Evolutionary conservation across 1,140 invertebrate genomes (phyloP), one percentile per base, ranked within the genome.

Genomic region (Plutomurus gul): DNA sequence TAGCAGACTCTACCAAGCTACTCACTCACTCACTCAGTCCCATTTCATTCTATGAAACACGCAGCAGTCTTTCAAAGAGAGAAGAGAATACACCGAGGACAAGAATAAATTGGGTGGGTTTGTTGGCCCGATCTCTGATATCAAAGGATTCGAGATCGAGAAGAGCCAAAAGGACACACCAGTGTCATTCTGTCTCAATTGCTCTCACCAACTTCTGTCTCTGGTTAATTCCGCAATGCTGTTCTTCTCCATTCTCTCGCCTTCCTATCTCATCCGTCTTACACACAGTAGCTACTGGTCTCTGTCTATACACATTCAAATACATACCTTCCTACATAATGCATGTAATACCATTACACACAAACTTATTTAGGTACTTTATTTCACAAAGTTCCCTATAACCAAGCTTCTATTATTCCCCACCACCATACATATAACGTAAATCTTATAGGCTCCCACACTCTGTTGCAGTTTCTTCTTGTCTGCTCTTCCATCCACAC

Each of bases 81-180:
- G 36, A 72, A 72, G 70, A 72, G 70, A 72, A 72, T 72, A 72
- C 51, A 65, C 37, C 27, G 76, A 71, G 65, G 76, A 77, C 76
- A 77, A 77, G 76, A 77, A 77, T 77, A 77, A 77, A 77, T 77
- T 77, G 76, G 76, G 76, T 71, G 65, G 76, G 76, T 77, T 77
- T 77, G 37, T 77, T 77, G 76, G 76, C 76, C 76, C 65, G 56
- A 65, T 71, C 56, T 77, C 56, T 71, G 49, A 71, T 77, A 77
- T 77, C 76, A 77, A 77, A 76, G 60, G 43, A 43, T 39, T 56
- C 71, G 65, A 72, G 71, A 39, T 33, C 71, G 43, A 71, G 56
- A 20, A 40, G 47, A 77, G 76, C 65, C 76, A 77, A 77, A 77
- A 77, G 76, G 65, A 71, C 76, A 76, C 75, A 77, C 56, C 43